Evolutionary conservation across 1,140 invertebrate species (phyloP).

Genomic region (Hypothenemus hampei): DNA sequence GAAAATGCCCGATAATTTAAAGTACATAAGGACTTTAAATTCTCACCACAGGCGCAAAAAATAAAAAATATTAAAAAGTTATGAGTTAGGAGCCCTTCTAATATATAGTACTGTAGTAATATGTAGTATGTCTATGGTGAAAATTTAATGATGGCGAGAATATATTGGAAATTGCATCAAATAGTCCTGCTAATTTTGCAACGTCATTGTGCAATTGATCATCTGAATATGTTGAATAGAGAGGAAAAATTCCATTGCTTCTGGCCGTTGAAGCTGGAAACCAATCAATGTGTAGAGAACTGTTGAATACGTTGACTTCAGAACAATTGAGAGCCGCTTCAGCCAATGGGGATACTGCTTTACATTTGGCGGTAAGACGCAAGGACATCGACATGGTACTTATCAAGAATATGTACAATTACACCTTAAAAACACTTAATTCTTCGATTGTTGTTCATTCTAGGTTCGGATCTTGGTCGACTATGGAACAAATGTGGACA

Average conservation of each 20-base stretch:
- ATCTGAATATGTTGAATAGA: too few relatives aligned
- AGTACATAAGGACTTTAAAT: too few relatives aligned
- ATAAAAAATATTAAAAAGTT: too few relatives aligned
- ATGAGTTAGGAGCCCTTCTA: too few relatives aligned
- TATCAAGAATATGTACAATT: neutral
- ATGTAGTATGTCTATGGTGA: too few relatives aligned
- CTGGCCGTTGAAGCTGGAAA: slow-evolving; percentile 90
- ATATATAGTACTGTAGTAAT: too few relatives aligned
- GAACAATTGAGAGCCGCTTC: slow-evolving; percentile 72
- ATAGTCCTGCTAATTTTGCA: too few relatives aligned
- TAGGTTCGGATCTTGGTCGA: slow-evolving; percentile 79
- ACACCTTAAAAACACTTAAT: neutral
- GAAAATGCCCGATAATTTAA: too few relatives aligned
- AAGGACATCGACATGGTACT: slow-evolving; percentile 82
- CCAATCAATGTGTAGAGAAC: slow-evolving; percentile 85
- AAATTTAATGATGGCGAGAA: too few relatives aligned
- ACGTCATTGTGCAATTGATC: too few relatives aligned
- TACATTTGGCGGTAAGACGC: slow-evolving; percentile 85
- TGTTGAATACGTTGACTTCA: slow-evolving; percentile 75
- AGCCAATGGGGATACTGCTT: slow-evolving; percentile 76
- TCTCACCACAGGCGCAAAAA: too few relatives aligned
- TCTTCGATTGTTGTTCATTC: neutral
- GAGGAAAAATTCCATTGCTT: slow-evolving; percentile 88
- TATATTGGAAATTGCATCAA: too few relatives aligned
- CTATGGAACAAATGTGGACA: slow-evolving; percentile 84